Conservation (phyloP, 1,140 invertebrate genomes). For the Monochamus saltuarius region DNA sequence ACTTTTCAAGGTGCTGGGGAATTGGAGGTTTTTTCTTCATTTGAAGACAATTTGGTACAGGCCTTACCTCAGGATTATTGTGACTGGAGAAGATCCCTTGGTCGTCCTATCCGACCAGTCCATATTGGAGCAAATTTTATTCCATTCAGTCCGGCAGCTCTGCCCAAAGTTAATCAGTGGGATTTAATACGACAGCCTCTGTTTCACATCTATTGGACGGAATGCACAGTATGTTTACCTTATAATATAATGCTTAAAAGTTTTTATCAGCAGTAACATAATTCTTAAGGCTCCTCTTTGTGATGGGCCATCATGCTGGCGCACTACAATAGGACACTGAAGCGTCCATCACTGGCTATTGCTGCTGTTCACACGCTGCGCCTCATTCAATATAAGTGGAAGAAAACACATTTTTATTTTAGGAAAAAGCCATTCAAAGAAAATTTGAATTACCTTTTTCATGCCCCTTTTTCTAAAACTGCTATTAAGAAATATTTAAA, state of each 20-base stretch:
- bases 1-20: conserved; percentile 79
- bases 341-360: too few species aligned
- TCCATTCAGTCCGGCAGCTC: conserved; percentile 71
- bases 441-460: too few species aligned
- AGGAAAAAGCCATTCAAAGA: too few species aligned
- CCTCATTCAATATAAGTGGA: too few species aligned
- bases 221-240: conserved; percentile 74
- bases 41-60: conserved; percentile 74
- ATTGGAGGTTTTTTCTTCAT: conserved; percentile 78
- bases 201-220: conserved; percentile 94
- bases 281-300: too few species aligned
- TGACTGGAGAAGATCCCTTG: conserved; percentile 87
- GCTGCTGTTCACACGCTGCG: too few species aligned
- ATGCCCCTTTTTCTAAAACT: too few species aligned
- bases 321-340: too few species aligned
- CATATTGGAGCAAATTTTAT: conserved; percentile 83
- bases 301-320: too few species aligned
- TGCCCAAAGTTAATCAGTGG: conserved; percentile 67
- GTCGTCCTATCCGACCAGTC: conserved; percentile 78
- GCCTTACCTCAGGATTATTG: conserved; percentile 80
- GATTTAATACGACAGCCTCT: conserved; percentile 83
- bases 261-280: too few species aligned
- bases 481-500: too few species aligned
- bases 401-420: too few species aligned
- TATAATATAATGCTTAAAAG: conserved; percentile 11